These are phyloP conservation scores for Petaurus breviceps DNA, from an alignment of 2,113 vertebrate species.

Conservation along the genomic window DNA sequence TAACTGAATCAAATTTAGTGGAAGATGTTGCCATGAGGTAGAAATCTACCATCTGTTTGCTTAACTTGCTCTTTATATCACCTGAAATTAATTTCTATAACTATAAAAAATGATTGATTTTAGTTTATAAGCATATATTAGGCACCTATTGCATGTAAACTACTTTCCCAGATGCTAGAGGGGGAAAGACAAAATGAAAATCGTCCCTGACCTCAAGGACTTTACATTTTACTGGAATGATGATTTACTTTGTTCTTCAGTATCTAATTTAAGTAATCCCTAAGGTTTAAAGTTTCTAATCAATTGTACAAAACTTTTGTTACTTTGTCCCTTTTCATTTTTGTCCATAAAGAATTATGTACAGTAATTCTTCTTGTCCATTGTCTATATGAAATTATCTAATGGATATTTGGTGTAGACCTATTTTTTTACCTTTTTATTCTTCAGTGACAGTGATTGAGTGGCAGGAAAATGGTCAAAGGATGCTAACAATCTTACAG, in stretches of 20 bases:
- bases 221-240: background rate
- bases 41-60: background rate
- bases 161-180: background rate
- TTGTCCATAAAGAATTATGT: too few species aligned
- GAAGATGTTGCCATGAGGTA: background rate
- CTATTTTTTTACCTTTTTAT: too few species aligned
- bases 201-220: background rate
- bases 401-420: too few species aligned
- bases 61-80: background rate
- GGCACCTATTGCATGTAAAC: background rate
- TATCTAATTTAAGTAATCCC: background rate
- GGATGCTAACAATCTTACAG: too few species aligned
- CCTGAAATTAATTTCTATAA: background rate
- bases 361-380: too few species aligned
- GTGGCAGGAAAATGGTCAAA: too few species aligned
- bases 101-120: background rate
- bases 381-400: too few species aligned
- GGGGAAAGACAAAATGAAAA: background rate
- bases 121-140: background rate
- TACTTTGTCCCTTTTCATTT: too few species aligned
- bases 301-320: too few species aligned
- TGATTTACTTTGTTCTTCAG: background rate
- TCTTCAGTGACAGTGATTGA: too few species aligned
- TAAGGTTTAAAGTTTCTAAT: background rate
- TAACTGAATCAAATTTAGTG: background rate